Evolutionary conservation across 2,888 invertebrate genomes (phyloP).

Genomic region (Endomychus coccineus): DNA sequence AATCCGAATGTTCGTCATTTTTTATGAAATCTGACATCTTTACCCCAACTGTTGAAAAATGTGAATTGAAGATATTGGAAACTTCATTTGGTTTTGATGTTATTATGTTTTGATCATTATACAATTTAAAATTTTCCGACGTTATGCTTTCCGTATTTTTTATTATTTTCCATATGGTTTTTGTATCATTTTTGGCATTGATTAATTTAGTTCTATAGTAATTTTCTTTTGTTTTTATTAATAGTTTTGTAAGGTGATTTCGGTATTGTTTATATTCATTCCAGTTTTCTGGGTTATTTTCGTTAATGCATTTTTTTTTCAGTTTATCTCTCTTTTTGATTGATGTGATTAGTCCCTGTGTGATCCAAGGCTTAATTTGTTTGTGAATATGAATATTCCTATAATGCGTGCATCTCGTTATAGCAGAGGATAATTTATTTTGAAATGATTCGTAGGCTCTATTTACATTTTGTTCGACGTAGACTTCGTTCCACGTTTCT

Average conservation of each 20-base stretch:
- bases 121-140: too few relatives aligned
- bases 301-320: conserved; percentile 5
- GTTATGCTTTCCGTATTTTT: too few relatives aligned
- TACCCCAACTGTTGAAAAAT: too few relatives aligned
- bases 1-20: too few relatives aligned
- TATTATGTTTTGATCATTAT: too few relatives aligned
- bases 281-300: conserved; percentile 4
- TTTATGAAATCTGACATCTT: too few relatives aligned
- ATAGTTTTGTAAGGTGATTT: conserved; percentile 3
- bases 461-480: neutral
- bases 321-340: conserved; percentile 7
- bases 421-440: neutral
- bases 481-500: neutral
- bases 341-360: conserved; percentile 2
- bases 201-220: conserved; percentile 1
- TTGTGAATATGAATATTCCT: conserved; percentile 4
- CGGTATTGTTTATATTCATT: conserved; percentile 1
- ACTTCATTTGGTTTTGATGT: too few relatives aligned
- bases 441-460: conserved; percentile 1
- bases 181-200: conserved; percentile 2
- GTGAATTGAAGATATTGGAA: too few relatives aligned
- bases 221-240: neutral
- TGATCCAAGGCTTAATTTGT: conserved; percentile 7
- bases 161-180: conserved; percentile 2
- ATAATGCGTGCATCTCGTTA: neutral